Evolutionary conservation across 2,888 invertebrate genomes (phyloP), one percentile per base, ranked within the genome.

Genomic region (Fabriciana adippe): DNA sequence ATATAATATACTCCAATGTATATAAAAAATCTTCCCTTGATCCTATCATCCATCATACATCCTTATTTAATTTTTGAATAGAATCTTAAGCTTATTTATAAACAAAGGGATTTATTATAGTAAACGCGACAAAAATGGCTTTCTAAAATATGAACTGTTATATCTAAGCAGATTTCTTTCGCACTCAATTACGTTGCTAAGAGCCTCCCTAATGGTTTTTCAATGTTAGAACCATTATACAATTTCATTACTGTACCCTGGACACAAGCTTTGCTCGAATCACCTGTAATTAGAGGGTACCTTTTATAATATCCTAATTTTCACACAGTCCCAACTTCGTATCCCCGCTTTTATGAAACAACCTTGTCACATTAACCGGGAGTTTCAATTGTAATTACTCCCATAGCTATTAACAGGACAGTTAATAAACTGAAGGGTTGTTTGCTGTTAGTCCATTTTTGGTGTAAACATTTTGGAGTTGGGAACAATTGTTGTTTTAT

Each of bases 221-320:
- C 35, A 62, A 64, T 55, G 55, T 48, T 41, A 45, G 47, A 16
- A 15, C 53, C 45, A 15, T 54, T 64, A 67, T 67, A 61, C 61
- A 72, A 66, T 72, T 68, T 70, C 35, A 70, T 67, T 64, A 67
- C 61, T 48, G 50, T n/a, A 54, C 67, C n/a, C 41, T 21, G 51
- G n/a, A 31, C 64, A 60, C 47, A 55, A 68, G 71, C 68, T 68
- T 60, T 50, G 35, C 60, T 56, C 61, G 66, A 68, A 74, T 70
- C 71, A 74, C 70, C 66, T 48, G 51, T 35, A 41, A 66, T 71
- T 66, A 67, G 68, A 74, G 71, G 67, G 60, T n/a, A 68, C 76
- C 74, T 76, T 76, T 75, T 78, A 78, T 77, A 76, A 80, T 78
- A 78, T 74, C 67, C 74, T 78, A 76, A 78, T 77, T 76, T 73